Conservation (phyloP, 2,888 invertebrate genomes). For the Drosophila prostipennis region DNA sequence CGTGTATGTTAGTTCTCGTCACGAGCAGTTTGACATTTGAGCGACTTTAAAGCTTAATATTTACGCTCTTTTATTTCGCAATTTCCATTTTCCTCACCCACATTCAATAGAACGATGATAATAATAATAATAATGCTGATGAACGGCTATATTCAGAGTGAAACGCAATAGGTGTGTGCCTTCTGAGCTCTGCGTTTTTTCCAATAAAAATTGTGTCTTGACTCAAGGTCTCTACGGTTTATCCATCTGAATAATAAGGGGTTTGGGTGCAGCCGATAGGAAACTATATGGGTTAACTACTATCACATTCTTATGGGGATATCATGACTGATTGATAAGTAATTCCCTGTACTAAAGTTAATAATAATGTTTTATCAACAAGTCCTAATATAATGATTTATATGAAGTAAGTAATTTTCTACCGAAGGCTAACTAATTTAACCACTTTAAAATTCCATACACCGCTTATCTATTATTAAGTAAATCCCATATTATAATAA, state of each 20-base stretch:
- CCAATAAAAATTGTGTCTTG: constrained; percentile 13
- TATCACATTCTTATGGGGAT: background rate
- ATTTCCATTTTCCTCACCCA: constrained; percentile 58
- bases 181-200: background rate
- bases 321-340: too few relatives aligned
- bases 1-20: constrained; percentile 45
- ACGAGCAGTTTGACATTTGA: constrained; percentile 67
- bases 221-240: constrained; percentile 7
- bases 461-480: constrained; percentile 12
- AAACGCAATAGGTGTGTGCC: constrained; percentile 3
- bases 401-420: too few relatives aligned
- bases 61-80: constrained; percentile 71
- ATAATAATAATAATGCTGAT: constrained; percentile 16
- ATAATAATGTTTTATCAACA: too few relatives aligned
- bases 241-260: background rate
- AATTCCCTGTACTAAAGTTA: too few relatives aligned
- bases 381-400: too few relatives aligned
- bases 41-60: constrained; percentile 62
- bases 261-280: background rate
- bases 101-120: constrained; percentile 24
- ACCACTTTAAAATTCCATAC: constrained; percentile 7
- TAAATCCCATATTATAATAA: constrained; percentile 24
- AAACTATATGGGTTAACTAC: background rate
- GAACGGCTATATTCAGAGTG: constrained; percentile 1
- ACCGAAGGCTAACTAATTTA: too few relatives aligned